Conservation (phyloP, 2,113 vertebrate genomes). For the Myxocyprinus asiaticus region DNA sequence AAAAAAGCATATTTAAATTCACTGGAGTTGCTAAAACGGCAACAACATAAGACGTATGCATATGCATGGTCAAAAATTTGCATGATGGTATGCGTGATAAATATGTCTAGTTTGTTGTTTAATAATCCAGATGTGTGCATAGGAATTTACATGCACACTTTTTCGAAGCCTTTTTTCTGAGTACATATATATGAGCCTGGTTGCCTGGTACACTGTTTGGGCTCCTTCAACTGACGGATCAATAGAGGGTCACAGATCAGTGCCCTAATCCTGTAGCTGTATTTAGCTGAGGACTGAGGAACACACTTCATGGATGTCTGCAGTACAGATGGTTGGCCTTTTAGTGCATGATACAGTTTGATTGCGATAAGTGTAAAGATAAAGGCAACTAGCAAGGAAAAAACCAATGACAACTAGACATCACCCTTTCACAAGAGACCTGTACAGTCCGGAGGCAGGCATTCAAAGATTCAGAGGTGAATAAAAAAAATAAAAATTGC, state of each 20-base stretch:
- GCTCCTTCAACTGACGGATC: background rate
- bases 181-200: no score
- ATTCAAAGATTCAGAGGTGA: no score
- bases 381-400: background rate
- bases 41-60: no score
- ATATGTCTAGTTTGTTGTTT: background rate
- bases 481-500: no score
- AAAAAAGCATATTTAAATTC: background rate
- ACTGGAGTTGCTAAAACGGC: no score
- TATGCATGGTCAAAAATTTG: no score
- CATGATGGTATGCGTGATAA: background rate
- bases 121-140: background rate
- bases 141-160: background rate
- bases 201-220: no score
- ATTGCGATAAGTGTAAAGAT: slow-evolving; percentile 6
- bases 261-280: slow-evolving; percentile 16
- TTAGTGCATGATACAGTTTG: background rate
- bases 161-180: background rate
- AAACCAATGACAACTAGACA: background rate
- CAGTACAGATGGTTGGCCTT: background rate
- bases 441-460: no score
- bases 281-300: background rate
- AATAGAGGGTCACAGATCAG: slow-evolving; percentile 24
- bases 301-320: slow-evolving; percentile 5
- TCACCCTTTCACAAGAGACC: no score